Evolutionary conservation across 2,797 vertebrate genomes (phyloP), one percentile per base, ranked within the genome.

Genomic region (Fistularia commersonii): DNA sequence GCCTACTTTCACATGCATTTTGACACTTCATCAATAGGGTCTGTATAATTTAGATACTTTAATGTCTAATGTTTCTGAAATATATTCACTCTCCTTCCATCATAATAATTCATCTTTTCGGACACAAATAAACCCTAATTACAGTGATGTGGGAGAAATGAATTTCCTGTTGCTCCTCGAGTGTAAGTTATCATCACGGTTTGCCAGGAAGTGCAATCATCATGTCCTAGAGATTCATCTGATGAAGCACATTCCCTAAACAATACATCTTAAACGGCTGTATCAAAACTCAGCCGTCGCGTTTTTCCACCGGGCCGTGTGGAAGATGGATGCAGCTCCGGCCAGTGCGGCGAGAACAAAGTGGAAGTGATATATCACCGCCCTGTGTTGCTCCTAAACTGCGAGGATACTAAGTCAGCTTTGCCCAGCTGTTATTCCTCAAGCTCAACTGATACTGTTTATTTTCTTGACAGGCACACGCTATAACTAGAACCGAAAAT

Each of bases 171-270:
- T 23, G 23, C 23, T 23, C 23, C 23, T 23, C 4, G 23, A 23
- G 4, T 23, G 23, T 23, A 23, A 23, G 23, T 23, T 23, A 23
- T 23, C 4, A 4, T 23, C 23, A 23, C 2, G 4, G 23, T 23
- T 4, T 23, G 23, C 23, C 54, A 51, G 56, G 32, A 58, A 36
- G 35, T 50, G 9, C 34, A 23, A 23, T 23, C 23, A 23, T 41
- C 83, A 84, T 69, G 67, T 66, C 59, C 43, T 0, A 6, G 41
- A 7, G 45, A 66, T 83, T 69, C 74, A 62, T 54, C 48, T 68
- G 57, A 79, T 57, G 46, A 70, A 74, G 68, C 54, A 42, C 87
- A 81, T 88, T 85, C 87, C 79, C 83, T 7, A 79, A 71, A 78
- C 82, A 68, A 57, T 70, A 74, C 74, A 50, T 54, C 64, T 85